phyloP scores from a whole-genome alignment of 2,797 vertebrate species.

The Manis javanica region DNA sequence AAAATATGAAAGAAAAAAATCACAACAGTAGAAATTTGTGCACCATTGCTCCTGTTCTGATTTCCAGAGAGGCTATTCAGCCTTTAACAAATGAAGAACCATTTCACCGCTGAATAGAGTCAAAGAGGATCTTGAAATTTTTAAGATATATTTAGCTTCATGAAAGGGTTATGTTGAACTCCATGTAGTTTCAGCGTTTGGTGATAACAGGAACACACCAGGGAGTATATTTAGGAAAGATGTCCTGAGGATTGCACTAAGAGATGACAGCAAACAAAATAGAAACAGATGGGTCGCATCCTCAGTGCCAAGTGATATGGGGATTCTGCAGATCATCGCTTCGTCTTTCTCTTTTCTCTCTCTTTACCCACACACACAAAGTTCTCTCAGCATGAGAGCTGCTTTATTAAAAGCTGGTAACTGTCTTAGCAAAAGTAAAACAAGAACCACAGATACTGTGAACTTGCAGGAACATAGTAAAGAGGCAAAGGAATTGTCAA shows the following conservation, averaged over 20 bases:
- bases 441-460: neutral
- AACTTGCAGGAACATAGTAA: neutral
- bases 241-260: conserved; percentile 44
- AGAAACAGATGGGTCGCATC: conserved; percentile 44
- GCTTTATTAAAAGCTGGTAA: conserved; percentile 31
- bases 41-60: neutral
- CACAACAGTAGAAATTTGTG: neutral
- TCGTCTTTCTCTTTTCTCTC: neutral
- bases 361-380: neutral
- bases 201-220: conserved; percentile 36
- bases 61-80: conserved; percentile 38
- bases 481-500: neutral
- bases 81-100: conserved; percentile 39
- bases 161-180: conserved; percentile 36
- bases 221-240: conserved; percentile 59
- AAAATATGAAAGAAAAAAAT: neutral
- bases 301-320: neutral
- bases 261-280: conserved; percentile 42
- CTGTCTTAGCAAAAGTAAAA: conserved; percentile 28
- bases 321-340: neutral
- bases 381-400: neutral
- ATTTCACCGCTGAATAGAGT: conserved; percentile 28
- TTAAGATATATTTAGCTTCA: conserved; percentile 58
- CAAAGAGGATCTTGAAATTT: conserved; percentile 30
- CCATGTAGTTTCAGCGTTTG: conserved; percentile 28